phyloP scores from a whole-genome alignment of 2,888 invertebrate genomes.

The Abrostola triplasia region DNA sequence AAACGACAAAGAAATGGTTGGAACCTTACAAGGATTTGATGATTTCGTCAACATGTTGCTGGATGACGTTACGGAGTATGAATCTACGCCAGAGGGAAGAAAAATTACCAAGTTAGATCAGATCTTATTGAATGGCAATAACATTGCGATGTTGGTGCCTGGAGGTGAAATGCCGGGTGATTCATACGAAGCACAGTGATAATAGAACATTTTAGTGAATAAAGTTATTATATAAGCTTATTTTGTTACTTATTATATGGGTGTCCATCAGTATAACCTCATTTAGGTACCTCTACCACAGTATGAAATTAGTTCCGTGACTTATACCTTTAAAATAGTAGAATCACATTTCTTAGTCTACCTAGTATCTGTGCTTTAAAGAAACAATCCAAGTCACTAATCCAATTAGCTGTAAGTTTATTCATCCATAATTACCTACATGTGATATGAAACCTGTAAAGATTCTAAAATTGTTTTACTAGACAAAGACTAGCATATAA shows the following conservation, averaged over 20 bases:
- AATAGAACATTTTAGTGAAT: slow-evolving; percentile 48
- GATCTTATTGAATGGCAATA: slow-evolving; percentile 99
- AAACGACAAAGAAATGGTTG: slow-evolving; percentile 99
- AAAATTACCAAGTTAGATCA: slow-evolving; percentile 99
- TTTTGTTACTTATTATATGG: slow-evolving; percentile 12
- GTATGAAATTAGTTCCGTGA: too few relatives aligned
- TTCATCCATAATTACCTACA: not conserved
- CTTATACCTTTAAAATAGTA: too few relatives aligned
- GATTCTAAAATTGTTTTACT: not conserved
- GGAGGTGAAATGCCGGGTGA: slow-evolving; percentile 87
- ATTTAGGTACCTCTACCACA: too few relatives aligned
- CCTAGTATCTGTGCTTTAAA: not conserved
- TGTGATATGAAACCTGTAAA: not conserved
- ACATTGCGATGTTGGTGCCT: slow-evolving; percentile 96
- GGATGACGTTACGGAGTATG: slow-evolving; percentile 99
- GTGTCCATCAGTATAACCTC: not conserved
- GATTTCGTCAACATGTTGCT: slow-evolving; percentile 99
- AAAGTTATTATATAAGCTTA: slow-evolving; percentile 54
- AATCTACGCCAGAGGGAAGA: slow-evolving; percentile 98
- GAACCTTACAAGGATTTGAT: slow-evolving; percentile 98
- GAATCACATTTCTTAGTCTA: too few relatives aligned
- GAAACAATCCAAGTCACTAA: not conserved
- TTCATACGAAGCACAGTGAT: slow-evolving; percentile 76
- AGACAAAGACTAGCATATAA: too few relatives aligned
- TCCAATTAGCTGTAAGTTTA: not conserved